These are phyloP conservation scores for Euproctis similis DNA, from an alignment of 2,888 invertebrate genomes.

Conservation along the genomic window DNA sequence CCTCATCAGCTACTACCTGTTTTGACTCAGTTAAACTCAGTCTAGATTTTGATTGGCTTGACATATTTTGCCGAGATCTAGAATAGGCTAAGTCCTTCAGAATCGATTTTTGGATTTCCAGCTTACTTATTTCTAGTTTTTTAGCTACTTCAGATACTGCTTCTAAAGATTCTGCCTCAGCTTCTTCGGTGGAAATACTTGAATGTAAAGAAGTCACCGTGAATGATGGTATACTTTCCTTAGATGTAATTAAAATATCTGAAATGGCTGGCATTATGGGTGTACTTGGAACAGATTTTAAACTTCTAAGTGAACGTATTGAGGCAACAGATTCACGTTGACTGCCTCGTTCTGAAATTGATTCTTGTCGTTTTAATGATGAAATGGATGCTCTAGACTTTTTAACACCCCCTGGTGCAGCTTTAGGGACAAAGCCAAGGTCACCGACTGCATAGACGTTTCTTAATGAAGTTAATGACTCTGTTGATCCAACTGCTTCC, in stretches of 20 bases:
- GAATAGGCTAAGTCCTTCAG: conserved; percentile 55
- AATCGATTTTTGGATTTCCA: conserved; percentile 56
- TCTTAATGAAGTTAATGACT: conserved; percentile 65
- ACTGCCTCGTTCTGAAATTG: conserved; percentile 8
- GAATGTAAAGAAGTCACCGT: conserved; percentile 46
- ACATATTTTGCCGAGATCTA: background rate
- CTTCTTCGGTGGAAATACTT: conserved; percentile 18
- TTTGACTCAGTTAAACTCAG: background rate
- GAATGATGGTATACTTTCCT: conserved; percentile 55
- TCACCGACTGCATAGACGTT: conserved; percentile 79
- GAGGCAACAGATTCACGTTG: conserved; percentile 17
- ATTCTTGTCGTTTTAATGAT: background rate
- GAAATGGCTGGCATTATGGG: conserved; percentile 38
- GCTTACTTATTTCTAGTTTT: conserved; percentile 44
- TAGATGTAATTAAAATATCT: conserved; percentile 25
- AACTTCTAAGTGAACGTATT: conserved; percentile 39
- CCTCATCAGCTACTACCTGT: background rate
- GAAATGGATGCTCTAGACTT: background rate
- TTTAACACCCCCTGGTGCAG: conserved; percentile 4
- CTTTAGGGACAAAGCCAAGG: conserved; percentile 79
- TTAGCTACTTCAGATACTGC: conserved; percentile 39
- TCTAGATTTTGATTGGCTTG: background rate
- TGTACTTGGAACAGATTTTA: conserved; percentile 56
- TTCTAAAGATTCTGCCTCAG: conserved; percentile 19
- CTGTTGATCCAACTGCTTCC: conserved; percentile 45